Percentiles rank a stretch among this genome's conserved stretches.
Evolutionary conservation across 2,797 vertebrate species (phyloP).

Genomic region (Eleutherodactylus coqui): DNA sequence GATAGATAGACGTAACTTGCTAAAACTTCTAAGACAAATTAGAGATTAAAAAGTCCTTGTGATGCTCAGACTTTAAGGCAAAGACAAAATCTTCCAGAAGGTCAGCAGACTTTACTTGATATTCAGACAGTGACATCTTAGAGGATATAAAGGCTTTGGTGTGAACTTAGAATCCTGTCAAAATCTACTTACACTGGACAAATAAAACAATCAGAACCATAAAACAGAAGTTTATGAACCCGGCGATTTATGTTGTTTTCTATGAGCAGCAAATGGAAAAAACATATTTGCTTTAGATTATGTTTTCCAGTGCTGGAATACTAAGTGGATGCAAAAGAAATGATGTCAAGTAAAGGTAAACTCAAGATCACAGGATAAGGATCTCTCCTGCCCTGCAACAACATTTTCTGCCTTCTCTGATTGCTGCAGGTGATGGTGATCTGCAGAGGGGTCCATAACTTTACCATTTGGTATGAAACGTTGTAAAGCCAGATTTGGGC

Average conservation of each 20-base stretch:
- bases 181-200: not conserved
- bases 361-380: not conserved
- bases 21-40: not conserved
- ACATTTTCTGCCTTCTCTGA: not conserved
- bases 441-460: not conserved
- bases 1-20: not conserved
- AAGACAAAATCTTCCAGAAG: not conserved
- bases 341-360: not conserved
- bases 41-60: not conserved
- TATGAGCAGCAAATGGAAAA: not conserved
- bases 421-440: not conserved
- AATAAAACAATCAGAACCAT: not conserved
- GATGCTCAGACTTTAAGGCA: not conserved
- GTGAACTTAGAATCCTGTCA: not conserved
- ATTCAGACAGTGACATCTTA: not conserved
- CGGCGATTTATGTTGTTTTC: not conserved
- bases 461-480: no score
- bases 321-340: not conserved
- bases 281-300: constrained; percentile 7
- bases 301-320: not conserved
- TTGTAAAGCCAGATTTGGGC: no score
- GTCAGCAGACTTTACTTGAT: not conserved
- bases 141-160: not conserved
- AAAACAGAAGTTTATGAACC: not conserved
- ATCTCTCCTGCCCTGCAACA: not conserved